These are phyloP conservation scores for Dascillus cervinus DNA, from an alignment of 2,888 invertebrate genomes.

Conservation along the genomic window DNA sequence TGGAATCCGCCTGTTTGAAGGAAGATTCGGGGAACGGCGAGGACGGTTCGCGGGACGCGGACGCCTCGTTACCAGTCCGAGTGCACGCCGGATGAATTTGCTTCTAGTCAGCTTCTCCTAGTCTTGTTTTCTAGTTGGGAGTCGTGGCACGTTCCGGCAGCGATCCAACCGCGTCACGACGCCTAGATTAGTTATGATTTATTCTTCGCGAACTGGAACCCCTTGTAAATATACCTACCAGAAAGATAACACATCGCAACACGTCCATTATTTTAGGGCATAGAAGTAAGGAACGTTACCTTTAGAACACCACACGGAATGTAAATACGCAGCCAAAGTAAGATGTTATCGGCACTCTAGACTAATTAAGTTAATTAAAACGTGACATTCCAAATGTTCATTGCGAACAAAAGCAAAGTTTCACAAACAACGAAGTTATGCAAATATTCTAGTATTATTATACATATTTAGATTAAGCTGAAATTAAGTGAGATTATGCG, in stretches of 20 bases:
- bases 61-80: slow-evolving; percentile 10
- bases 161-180: slow-evolving; percentile 30
- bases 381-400: slow-evolving; percentile 29
- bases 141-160: slow-evolving; percentile 31
- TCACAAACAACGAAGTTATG: slow-evolving; percentile 44
- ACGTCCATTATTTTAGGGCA: slow-evolving; percentile 43
- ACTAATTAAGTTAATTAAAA: slow-evolving; percentile 28
- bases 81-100: slow-evolving; percentile 13
- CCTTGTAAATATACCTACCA: slow-evolving; percentile 40
- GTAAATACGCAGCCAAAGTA: slow-evolving; percentile 25
- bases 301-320: slow-evolving; percentile 36
- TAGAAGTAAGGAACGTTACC: slow-evolving; percentile 27
- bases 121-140: slow-evolving; percentile 24
- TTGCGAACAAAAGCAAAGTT: slow-evolving; percentile 41
- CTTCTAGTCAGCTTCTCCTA: slow-evolving; percentile 10
- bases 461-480: slow-evolving; percentile 30
- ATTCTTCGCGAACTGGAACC: slow-evolving; percentile 37
- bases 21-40: slow-evolving; percentile 16
- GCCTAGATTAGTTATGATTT: slow-evolving; percentile 37
- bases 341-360: slow-evolving; percentile 30
- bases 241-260: slow-evolving; percentile 42
- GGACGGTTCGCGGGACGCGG: slow-evolving; percentile 11
- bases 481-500: slow-evolving; percentile 30
- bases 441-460: slow-evolving; percentile 27
- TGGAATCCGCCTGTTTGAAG: slow-evolving; percentile 74